Conservation (phyloP, 2,797 vertebrate species). For the Tadarida brasiliensis region DNA sequence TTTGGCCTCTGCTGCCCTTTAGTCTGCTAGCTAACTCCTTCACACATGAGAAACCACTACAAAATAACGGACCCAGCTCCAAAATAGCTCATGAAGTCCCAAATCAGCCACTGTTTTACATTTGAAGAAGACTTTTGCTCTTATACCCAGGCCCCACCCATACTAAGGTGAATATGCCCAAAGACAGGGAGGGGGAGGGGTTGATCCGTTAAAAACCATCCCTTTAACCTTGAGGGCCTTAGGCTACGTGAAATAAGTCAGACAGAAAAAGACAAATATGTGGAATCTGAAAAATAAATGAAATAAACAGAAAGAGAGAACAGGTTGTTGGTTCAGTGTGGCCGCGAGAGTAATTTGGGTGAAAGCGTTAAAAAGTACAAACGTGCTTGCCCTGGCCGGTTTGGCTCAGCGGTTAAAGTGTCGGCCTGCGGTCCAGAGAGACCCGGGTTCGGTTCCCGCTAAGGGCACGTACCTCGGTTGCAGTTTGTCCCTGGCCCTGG, state of each 20-base stretch:
- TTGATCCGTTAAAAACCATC: background rate
- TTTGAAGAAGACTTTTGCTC: background rate
- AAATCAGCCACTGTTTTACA: background rate
- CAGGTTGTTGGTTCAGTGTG: background rate
- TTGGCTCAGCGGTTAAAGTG: no score
- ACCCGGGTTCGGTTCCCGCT: no score
- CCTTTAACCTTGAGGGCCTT: background rate
- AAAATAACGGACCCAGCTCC: background rate
- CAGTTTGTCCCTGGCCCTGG: no score
- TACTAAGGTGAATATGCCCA: background rate
- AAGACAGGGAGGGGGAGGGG: background rate
- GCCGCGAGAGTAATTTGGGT: no score
- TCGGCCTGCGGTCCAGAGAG: no score
- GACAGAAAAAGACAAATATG: background rate
- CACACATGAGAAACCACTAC: background rate
- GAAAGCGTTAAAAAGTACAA: background rate
- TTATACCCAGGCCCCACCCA: background rate
- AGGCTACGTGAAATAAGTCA: background rate
- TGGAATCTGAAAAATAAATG: background rate
- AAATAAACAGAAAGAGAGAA: background rate
- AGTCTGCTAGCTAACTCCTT: background rate
- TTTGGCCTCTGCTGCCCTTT: background rate
- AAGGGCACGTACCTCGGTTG: no score
- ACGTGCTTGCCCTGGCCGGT: no score
- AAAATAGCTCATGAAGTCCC: background rate